Evolutionary conservation across 2,888 invertebrate species (phyloP), one percentile per base, ranked within the genome.

Genomic region (Harpalus rufipes): DNA sequence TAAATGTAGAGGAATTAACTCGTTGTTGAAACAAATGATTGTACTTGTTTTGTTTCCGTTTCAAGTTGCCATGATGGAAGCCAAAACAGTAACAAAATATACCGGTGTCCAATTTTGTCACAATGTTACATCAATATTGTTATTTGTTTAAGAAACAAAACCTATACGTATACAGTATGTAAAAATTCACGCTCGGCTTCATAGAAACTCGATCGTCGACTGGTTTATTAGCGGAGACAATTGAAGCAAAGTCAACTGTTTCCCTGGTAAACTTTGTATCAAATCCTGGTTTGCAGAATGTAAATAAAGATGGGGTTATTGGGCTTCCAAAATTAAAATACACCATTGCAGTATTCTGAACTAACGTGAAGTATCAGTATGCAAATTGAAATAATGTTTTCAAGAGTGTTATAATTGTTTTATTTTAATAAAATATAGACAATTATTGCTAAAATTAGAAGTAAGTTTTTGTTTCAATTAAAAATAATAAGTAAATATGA

Each of bases 181-280:
- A 51, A 51, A 51, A 51, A 10, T 51, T 51, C 44, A 51, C 44
- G 44, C 44, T n/a, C n/a, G n/a, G n/a, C n/a, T 51, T 10, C 44
- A 6, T 12, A 10, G 44, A 51, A 51, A 51, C 44, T 51, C 12
- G 44, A 51, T 8, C 44, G 10, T 8, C 44, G 44, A 8, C 12
- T 51, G 2, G 44, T 51, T 51, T 51, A 7, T 51, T 51, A 51
- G 32, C 32, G 5, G 2, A 10, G 44, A 51, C 8, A 51, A 51
- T 51, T 12, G 44, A 51, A 51, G 44, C 44, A 12, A 51, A 51
- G 44, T 12, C 44, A 51, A 51, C 44, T 51, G 44, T 51, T 51
- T 68, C 32, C 68, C 68, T 68, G 14, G 68, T 32, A 41, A 68
- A 68, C 68, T 68, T 68, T 68, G 68, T 68, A 41, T 39, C 68